These are phyloP conservation scores for Phymastichus coffea DNA, from an alignment of 1,140 invertebrate species.

Conservation along the genomic window DNA sequence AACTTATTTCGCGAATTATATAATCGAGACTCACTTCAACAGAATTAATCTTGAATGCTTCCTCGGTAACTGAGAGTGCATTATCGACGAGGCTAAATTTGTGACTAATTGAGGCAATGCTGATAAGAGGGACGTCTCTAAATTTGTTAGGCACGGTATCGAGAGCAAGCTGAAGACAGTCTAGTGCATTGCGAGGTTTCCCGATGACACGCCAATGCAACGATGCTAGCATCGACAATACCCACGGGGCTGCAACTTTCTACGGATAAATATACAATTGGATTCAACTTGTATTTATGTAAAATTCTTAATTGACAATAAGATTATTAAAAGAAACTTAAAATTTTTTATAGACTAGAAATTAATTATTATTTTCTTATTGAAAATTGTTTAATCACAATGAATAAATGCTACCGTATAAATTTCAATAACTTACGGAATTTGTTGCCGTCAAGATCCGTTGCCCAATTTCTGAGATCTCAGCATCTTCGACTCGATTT, in stretches of 20 bases:
- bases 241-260: slow-evolving; percentile 69
- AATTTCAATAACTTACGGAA: slow-evolving; percentile 56
- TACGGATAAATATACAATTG: slow-evolving; percentile 36
- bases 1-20: slow-evolving; percentile 5
- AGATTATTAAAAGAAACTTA: background rate
- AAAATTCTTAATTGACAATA: background rate
- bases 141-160: slow-evolving; percentile 56
- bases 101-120: slow-evolving; percentile 64
- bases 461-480: slow-evolving; percentile 73
- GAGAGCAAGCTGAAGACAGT: slow-evolving; percentile 63
- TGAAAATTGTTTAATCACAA: no score
- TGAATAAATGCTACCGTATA: no score
- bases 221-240: slow-evolving; percentile 64
- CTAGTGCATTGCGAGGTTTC: slow-evolving; percentile 63
- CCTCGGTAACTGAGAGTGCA: slow-evolving; percentile 58
- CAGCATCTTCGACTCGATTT: slow-evolving; percentile 48
- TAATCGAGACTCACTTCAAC: slow-evolving; percentile 60
- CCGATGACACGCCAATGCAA: slow-evolving; percentile 68
- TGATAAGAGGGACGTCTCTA: slow-evolving; percentile 63
- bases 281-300: background rate
- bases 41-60: slow-evolving; percentile 62
- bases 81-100: slow-evolving; percentile 67
- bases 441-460: slow-evolving; percentile 70
- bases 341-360: slow-evolving; percentile 9
- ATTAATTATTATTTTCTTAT: no score